A percentile compares a stretch with the other conserved stretches of the same genome.
Conservation (phyloP, 2,113 vertebrate species). For the Chlorodrepanis virens region DNA sequence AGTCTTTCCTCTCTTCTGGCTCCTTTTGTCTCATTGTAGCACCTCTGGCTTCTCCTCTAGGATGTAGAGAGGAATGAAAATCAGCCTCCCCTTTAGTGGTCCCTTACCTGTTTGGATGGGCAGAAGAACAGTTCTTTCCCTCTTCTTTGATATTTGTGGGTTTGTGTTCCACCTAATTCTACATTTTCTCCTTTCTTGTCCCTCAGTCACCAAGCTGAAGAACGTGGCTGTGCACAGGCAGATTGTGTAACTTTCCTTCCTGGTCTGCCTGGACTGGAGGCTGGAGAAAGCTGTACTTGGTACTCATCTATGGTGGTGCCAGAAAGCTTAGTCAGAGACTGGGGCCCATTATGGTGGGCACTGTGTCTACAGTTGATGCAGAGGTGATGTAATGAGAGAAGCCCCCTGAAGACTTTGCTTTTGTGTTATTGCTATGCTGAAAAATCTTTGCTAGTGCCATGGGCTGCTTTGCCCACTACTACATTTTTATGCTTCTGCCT, state of each 20-base stretch:
- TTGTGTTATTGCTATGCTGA: not conserved
- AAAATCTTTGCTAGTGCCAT: not conserved
- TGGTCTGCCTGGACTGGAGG: not conserved
- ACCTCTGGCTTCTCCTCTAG: not conserved
- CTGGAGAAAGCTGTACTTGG: not conserved
- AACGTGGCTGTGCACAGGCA: not conserved
- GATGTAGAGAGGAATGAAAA: not conserved
- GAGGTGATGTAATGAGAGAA: not conserved
- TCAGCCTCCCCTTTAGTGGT: not conserved
- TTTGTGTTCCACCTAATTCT: not conserved
- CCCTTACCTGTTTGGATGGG: not conserved
- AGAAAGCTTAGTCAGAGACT: not conserved
- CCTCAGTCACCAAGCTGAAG: not conserved
- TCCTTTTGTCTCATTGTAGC: not conserved
- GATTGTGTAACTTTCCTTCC: not conserved
- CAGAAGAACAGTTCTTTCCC: not conserved
- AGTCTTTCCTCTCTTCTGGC: not conserved
- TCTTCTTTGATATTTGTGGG: not conserved
- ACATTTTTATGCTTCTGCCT: not conserved
- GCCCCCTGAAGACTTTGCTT: not conserved
- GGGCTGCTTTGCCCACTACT: not conserved
- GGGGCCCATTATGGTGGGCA: rapidly evolving
- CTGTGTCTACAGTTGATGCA: too few relatives aligned
- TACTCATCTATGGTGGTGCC: not conserved
- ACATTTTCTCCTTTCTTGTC: not conserved